Conservation (phyloP, 2,797 vertebrate genomes). For the Cephalopachus bancanus region DNA sequence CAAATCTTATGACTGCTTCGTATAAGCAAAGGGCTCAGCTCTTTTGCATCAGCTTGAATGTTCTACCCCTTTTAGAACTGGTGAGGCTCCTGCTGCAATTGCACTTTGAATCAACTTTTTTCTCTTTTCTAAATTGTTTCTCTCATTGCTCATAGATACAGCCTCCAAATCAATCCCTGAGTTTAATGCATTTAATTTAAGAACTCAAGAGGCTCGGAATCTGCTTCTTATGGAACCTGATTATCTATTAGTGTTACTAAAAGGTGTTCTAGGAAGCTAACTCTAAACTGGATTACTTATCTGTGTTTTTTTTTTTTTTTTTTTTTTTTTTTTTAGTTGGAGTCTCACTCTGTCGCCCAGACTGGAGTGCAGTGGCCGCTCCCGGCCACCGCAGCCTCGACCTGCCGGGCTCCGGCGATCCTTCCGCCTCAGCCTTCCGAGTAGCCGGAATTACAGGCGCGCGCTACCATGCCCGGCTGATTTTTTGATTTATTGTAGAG, state of each 20-base stretch:
- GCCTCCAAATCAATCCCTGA: background rate
- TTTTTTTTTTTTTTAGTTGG: no score
- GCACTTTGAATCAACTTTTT: background rate
- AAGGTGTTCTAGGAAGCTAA: accelerated
- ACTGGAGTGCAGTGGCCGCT: no score
- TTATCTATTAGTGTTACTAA: background rate
- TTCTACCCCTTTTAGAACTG: background rate
- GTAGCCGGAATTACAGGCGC: no score
- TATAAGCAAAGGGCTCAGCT: background rate
- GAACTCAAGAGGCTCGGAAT: background rate
- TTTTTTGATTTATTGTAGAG: no score
- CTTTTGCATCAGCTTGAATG: accelerated
- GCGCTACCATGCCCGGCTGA: no score
- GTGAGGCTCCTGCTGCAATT: background rate
- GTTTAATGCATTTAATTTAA: background rate
- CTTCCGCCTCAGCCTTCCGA: no score
- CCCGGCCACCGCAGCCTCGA: no score
- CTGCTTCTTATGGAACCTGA: background rate
- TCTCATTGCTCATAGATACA: background rate
- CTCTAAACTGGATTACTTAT: background rate
- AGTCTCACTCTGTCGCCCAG: no score
- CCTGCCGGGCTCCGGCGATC: no score
- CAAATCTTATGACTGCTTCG: background rate
- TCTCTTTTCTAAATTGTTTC: background rate
- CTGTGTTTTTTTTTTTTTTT: no score